These are phyloP conservation scores for Rutpela maculata DNA, from an alignment of 2,888 invertebrate species.

Conservation along the genomic window DNA sequence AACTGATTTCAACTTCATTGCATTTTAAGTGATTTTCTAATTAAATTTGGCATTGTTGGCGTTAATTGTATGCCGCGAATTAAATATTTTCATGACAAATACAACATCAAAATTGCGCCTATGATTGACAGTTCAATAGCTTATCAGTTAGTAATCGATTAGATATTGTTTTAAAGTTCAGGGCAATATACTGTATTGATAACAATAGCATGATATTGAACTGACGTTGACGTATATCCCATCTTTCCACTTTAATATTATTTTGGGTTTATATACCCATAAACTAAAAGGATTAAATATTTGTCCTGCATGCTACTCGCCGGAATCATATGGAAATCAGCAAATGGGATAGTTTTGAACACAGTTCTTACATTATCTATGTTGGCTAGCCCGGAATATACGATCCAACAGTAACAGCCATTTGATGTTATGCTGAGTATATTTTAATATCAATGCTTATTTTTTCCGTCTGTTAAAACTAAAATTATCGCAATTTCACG, in stretches of 20 bases:
- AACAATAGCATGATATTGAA: constrained; percentile 3
- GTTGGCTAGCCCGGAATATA: background rate
- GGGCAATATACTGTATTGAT: background rate
- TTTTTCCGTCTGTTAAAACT: no score
- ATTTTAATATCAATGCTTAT: background rate
- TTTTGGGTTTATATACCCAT: background rate
- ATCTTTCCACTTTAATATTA: background rate
- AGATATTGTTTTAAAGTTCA: constrained; percentile 29
- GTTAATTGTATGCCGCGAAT: constrained; percentile 35
- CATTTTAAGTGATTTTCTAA: constrained; percentile 39
- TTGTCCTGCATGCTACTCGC: background rate
- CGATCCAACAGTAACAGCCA: background rate
- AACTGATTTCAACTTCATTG: constrained; percentile 32
- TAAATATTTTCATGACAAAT: constrained; percentile 40
- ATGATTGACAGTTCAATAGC: constrained; percentile 35
- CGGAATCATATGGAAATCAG: background rate
- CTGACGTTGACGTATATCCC: background rate
- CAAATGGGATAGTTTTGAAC: constrained; percentile 3
- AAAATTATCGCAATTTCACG: background rate
- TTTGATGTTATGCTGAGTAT: background rate
- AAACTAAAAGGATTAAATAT: background rate
- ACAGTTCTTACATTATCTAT: constrained; percentile 2
- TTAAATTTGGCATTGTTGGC: constrained; percentile 36
- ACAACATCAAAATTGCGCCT: constrained; percentile 32
- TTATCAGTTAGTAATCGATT: constrained; percentile 32